A percentile compares a stretch with the other conserved stretches of the same genome.
phyloP scores from a whole-genome alignment of 2,113 vertebrate species.

The Mormoops blainvillei region DNA sequence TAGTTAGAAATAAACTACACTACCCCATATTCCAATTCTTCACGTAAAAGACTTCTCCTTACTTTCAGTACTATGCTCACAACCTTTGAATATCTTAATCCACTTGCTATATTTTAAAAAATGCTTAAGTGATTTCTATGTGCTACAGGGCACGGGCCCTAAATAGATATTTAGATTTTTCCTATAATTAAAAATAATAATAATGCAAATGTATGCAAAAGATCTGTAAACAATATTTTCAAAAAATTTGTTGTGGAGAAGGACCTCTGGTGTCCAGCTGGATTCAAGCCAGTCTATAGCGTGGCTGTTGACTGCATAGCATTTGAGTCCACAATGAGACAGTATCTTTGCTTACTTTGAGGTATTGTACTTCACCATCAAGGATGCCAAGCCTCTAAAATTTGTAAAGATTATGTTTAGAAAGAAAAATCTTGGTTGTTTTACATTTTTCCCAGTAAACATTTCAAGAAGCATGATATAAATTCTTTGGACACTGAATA shows the following conservation, averaged over 20 bases:
- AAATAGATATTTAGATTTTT: conserved; percentile 43
- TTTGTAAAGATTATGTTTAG: conserved; percentile 58
- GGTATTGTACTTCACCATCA: conserved; percentile 57
- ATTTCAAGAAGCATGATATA: conserved; percentile 66
- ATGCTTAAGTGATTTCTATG: conserved; percentile 30
- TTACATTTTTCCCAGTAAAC: conserved; percentile 67
- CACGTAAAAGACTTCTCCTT: neutral
- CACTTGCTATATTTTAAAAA: conserved; percentile 30
- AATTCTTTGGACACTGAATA: conserved; percentile 70
- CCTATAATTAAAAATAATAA: conserved; percentile 65
- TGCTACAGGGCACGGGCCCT: conserved; percentile 13
- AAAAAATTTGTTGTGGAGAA: conserved; percentile 67
- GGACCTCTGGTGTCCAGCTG: conserved; percentile 74
- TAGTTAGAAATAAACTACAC: neutral
- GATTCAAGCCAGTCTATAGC: conserved; percentile 66
- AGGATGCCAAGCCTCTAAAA: conserved; percentile 42
- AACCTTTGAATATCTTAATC: conserved; percentile 23
- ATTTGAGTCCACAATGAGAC: conserved; percentile 49
- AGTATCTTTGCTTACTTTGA: conserved; percentile 51
- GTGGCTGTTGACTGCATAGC: conserved; percentile 42
- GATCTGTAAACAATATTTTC: conserved; percentile 62
- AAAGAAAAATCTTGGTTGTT: conserved; percentile 48
- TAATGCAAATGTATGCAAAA: conserved; percentile 68
- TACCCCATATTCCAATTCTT: neutral
- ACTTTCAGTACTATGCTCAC: conserved; percentile 32